Evolutionary conservation across 1,140 invertebrate species (phyloP), one percentile per base, ranked within the genome.

Genomic region (Drosophila parabipectinata): DNA sequence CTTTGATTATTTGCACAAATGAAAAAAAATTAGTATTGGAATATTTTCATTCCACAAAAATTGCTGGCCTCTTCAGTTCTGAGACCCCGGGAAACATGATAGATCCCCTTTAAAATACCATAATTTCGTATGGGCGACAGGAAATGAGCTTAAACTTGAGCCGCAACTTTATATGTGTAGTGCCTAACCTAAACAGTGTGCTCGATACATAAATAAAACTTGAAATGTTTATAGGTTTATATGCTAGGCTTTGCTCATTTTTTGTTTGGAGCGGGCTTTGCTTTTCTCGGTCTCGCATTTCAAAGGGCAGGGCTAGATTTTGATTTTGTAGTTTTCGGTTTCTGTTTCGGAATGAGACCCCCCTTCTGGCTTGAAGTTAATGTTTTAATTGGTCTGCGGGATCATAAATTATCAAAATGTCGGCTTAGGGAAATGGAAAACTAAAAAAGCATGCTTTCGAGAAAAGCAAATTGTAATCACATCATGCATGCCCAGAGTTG

Each of bases 1-100:
- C 30, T 77, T 74, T 69, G 73, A 82, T 82, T 81, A 74, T 79
- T 77, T 85, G 73, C 73, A 60, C 63, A 85, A 69, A 71, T 77
- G 68, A 54, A 48, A 72, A 60, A 66, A 34, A 78, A 37, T 47
- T 53, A 2, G 3, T 9, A 44, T 62, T 53, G 30, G 18, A 21
- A 21, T 58, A 58, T 48, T 48, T 67, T 41, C 32, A 66, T 62
- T 37, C 21, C n/a, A 67, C 45, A 9, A 48, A 21, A 21, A 64
- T 18, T 4, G 26, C 34, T 34, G 26, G 37, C 34, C 45, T 57
- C 32, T 71, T 15, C 6, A 50, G 34, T 24, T 39, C 21, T 14
- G 12, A 18, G 32, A 24, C 10, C 15, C 12, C 28, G 39, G 54
- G 37, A 30, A 47, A 39, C 47, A 24, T 26, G 12, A 3, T 64